phyloP scores from a whole-genome alignment of 1,140 invertebrate species.

The Bradysia coprophila region DNA sequence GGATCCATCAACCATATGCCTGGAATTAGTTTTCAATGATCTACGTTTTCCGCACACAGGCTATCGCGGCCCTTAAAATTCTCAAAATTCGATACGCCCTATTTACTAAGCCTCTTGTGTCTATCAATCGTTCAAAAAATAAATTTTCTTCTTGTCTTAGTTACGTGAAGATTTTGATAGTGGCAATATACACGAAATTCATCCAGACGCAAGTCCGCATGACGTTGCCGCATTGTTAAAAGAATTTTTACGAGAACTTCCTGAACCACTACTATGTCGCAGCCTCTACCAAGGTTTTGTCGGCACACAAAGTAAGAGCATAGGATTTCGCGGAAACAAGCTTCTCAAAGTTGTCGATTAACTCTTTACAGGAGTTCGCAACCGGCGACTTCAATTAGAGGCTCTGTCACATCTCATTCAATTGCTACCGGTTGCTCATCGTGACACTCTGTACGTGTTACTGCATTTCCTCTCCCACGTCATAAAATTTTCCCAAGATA shows the following conservation, averaged over 20 bases:
- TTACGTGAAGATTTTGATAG: conserved; percentile 79
- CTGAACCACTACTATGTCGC: conserved; percentile 76
- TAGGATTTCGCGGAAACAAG: conserved; percentile 3
- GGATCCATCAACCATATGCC: too few relatives aligned
- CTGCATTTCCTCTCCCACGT: conserved; percentile 65
- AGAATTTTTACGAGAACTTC: conserved; percentile 82
- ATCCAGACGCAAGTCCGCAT: conserved; percentile 68
- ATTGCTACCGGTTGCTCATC: conserved; percentile 64
- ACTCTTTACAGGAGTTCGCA: conserved; percentile 46
- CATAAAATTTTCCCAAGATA: conserved; percentile 30
- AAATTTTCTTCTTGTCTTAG: too few relatives aligned
- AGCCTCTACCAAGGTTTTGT: conserved; percentile 79
- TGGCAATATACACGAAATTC: conserved; percentile 55
- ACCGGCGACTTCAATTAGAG: conserved; percentile 60
- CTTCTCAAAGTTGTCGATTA: background rate
- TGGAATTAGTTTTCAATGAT: conserved; percentile 3
- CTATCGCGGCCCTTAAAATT: too few relatives aligned
- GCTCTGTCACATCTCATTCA: conserved; percentile 68
- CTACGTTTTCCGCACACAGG: too few relatives aligned
- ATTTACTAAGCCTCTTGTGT: background rate
- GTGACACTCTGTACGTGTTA: conserved; percentile 70
- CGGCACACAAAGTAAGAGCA: conserved; percentile 67
- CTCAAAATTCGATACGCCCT: too few relatives aligned
- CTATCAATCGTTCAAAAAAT: conserved; percentile 14
- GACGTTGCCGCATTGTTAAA: conserved; percentile 86